Base-by-base conservation (phyloP, 2,888 invertebrate species). In the Hemaris fuciformis region DNA sequence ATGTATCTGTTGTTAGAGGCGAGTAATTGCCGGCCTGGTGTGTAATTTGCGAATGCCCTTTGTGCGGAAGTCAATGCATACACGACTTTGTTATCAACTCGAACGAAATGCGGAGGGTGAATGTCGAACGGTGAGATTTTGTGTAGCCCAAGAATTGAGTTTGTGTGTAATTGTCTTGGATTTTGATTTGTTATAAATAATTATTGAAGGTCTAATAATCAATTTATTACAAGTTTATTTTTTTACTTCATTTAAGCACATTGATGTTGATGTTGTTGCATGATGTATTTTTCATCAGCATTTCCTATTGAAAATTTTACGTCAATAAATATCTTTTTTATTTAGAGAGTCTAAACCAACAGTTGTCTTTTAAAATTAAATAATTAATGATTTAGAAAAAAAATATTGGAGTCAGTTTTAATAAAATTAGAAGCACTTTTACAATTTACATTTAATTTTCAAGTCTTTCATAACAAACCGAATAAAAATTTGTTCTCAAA, bases 1-100 rank as follows among this genome's bases (percentile, higher is more conserved):
- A 91, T 91, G 83, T 91, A 90, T 91, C 91, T 88, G 91, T 89
- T 88, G 90, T 91, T 87, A 75, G 70, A 73, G 69, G 69, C 68
- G 56, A 76, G 85, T 91, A 92, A 91, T 92, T 91, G 90, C 85
- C 69, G 82, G 74, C 77, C 77, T 79, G 79, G 79, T 81, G 79
- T 90, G 84, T 90, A 90, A 91, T 92, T 91, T 89, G 85, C 82
- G 79, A 79, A 77, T 73, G 73, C 66, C 81, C 79, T 83, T 90
- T 88, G 85, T 88, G 64, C 61, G 64, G 68, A 68, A 82, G 81
- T 84, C 84, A 83, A 85, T 80, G 77, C 74, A 67, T 70, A 68
- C 65, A 62, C 71, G 67, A 71, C 73, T 73, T 76, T 75, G 79
- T 80, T 83, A 76, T 80, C 78, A 77, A 78, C 69, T 73, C 72